Evolutionary conservation across 1,140 invertebrate genomes (phyloP).

Genomic region (Drosophila cardini): DNA sequence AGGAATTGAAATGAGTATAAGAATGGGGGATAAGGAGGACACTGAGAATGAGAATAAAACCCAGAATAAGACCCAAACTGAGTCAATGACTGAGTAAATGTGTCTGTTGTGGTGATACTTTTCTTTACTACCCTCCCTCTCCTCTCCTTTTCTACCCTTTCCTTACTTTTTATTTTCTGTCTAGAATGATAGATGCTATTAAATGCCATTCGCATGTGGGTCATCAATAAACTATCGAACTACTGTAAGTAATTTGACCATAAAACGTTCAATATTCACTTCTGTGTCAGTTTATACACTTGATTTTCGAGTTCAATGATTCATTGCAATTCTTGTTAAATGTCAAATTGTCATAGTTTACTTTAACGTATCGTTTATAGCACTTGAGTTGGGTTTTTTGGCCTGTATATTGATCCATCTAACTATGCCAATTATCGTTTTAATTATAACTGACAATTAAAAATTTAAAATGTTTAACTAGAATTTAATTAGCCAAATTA

Average conservation of each 20-base stretch:
- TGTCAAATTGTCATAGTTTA: neutral
- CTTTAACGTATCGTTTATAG: too few relatives aligned
- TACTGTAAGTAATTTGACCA: slow-evolving; percentile 24
- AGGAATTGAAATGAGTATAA: neutral
- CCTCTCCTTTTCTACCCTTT: too few relatives aligned
- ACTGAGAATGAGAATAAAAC: too few relatives aligned
- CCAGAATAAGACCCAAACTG: neutral
- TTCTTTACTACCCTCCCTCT: neutral
- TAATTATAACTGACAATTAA: slow-evolving; percentile 11
- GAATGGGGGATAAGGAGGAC: neutral
- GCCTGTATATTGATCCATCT: neutral
- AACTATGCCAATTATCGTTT: slow-evolving; percentile 9
- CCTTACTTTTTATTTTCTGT: too few relatives aligned
- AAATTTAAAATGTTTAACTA: neutral
- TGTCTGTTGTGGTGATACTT: slow-evolving; percentile 47
- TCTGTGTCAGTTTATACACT: neutral
- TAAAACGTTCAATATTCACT: slow-evolving; percentile 32
- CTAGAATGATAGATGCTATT: slow-evolving; percentile 10
- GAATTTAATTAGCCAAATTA: neutral
- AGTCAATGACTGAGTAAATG: neutral
- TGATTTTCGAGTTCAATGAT: slow-evolving; percentile 2
- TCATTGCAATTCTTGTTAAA: slow-evolving; percentile 5
- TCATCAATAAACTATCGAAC: slow-evolving; percentile 57
- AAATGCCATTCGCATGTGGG: slow-evolving; percentile 58
- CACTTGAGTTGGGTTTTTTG: neutral